Evolutionary conservation across 2,888 invertebrate species (phyloP).

Genomic region (Trissolcus japonicus): DNA sequence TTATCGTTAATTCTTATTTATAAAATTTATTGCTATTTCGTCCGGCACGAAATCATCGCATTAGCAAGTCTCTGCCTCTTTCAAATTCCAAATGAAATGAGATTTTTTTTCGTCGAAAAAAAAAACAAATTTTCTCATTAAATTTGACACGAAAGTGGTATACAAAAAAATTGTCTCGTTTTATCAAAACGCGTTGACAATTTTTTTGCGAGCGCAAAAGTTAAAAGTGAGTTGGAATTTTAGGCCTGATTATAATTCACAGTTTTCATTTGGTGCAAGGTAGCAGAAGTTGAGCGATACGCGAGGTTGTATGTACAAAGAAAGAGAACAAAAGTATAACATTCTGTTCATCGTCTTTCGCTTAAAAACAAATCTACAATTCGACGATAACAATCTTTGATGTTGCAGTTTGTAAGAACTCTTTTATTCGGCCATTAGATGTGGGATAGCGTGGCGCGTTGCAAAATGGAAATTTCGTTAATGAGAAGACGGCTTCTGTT

Average conservation of each 20-base stretch:
- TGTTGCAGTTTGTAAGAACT: slow-evolving; percentile 55
- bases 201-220: neutral
- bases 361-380: neutral
- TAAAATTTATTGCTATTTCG: slow-evolving; percentile 43
- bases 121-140: no score
- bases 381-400: slow-evolving; percentile 50
- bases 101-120: no score
- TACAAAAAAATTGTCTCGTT: neutral
- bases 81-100: neutral
- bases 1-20: slow-evolving; percentile 44
- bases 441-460: slow-evolving; percentile 21
- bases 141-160: neutral
- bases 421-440: slow-evolving; percentile 48
- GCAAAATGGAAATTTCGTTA: slow-evolving; percentile 51
- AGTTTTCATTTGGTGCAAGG: neutral
- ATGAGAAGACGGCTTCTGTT: slow-evolving; percentile 51
- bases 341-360: no score
- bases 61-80: slow-evolving; percentile 3
- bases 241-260: slow-evolving; percentile 11
- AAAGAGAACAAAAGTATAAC: no score
- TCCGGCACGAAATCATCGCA: slow-evolving; percentile 11
- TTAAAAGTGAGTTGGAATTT: neutral
- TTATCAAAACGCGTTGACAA: neutral
- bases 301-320: neutral
- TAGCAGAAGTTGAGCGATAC: neutral